Conservation (phyloP, 2,888 invertebrate genomes). For the Phaonia tiefii region DNA sequence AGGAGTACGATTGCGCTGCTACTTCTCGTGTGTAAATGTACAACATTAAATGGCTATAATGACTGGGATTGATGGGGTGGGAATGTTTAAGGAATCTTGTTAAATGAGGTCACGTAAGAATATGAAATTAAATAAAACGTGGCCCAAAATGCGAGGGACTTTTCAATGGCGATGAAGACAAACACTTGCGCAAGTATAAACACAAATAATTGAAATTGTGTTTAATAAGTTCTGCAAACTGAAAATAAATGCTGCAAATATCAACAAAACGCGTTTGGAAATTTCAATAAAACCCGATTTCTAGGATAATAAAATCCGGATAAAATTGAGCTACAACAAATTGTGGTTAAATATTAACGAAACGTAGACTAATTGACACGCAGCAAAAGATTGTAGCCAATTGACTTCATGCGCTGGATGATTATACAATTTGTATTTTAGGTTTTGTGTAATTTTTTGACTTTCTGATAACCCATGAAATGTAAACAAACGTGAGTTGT, state of each 20-base stretch:
- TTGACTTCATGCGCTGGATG: background rate
- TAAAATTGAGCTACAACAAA: no score
- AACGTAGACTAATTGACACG: slow-evolving; percentile 38
- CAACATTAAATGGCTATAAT: slow-evolving; percentile 21
- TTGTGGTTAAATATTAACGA: background rate
- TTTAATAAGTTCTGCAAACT: no score
- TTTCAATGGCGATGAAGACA: no score
- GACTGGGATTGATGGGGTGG: slow-evolving; percentile 50
- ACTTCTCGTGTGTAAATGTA: background rate
- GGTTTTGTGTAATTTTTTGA: background rate
- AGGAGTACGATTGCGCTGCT: background rate
- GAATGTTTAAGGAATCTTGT: no score
- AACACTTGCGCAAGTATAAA: no score
- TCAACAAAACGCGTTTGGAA: background rate
- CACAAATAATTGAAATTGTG: no score
- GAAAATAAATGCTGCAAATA: no score
- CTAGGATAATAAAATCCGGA: no score
- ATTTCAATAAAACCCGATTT: background rate
- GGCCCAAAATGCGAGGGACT: no score
- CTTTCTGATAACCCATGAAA: background rate
- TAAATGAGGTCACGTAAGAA: slow-evolving; percentile 63
- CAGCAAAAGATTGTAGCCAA: slow-evolving; percentile 35
- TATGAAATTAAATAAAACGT: background rate
- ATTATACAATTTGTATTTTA: no score
- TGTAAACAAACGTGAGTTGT: background rate